These are phyloP conservation scores for Ceyx melanurus DNA, from an alignment of 2,113 vertebrate species.

Conservation along the genomic window DNA sequence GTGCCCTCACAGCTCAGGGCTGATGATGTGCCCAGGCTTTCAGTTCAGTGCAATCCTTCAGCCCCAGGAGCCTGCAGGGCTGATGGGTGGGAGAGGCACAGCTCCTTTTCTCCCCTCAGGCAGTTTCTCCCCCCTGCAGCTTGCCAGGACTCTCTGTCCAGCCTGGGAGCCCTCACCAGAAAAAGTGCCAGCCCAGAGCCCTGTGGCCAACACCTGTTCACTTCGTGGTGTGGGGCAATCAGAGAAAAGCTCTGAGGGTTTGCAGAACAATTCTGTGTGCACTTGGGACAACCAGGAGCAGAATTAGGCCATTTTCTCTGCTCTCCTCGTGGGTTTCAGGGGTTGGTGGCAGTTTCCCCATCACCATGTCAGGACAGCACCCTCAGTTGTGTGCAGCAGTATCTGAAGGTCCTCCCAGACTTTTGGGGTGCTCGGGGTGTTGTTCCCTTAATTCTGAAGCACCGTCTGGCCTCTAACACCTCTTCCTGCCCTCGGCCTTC, in stretches of 20 bases:
- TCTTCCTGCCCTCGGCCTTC: not conserved
- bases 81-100: not conserved
- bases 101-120: not conserved
- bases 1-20: too few species aligned
- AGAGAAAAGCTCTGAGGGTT: not conserved
- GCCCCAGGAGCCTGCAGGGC: not conserved
- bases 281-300: not conserved
- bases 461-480: not conserved
- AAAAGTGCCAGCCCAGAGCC: not conserved
- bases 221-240: not conserved
- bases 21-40: not conserved
- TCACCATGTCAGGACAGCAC: not conserved
- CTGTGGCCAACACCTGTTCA: not conserved
- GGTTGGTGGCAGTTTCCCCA: not conserved
- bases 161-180: not conserved
- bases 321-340: not conserved
- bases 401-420: not conserved
- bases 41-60: not conserved
- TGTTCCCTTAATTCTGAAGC: not conserved
- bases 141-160: not conserved
- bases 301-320: not conserved
- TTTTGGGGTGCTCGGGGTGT: not conserved
- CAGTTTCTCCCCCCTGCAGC: not conserved
- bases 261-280: not conserved
- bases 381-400: not conserved